A percentile compares a stretch with the other conserved stretches of the same genome.
Conservation (phyloP, 2,113 vertebrate genomes). For the Hippoglossus stenolepis region DNA sequence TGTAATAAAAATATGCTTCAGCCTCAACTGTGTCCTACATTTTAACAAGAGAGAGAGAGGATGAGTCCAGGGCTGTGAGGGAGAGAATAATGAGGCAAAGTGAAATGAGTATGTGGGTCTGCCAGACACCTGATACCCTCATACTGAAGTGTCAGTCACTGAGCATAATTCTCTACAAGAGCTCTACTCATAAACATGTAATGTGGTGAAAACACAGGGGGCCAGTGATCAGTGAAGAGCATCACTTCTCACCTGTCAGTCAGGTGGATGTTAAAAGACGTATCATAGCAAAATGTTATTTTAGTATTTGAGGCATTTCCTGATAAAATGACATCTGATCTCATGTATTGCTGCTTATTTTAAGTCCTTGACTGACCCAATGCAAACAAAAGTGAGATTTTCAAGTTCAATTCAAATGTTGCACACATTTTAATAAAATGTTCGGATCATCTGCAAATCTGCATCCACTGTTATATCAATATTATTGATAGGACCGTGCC, state of each 20-base stretch:
- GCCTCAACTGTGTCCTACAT: not conserved
- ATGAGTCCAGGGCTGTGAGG: not conserved
- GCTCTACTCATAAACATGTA: conserved; percentile 4
- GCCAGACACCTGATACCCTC: conserved; percentile 40
- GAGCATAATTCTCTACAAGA: conserved; percentile 13
- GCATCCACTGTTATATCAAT: too few relatives aligned
- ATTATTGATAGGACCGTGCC: too few relatives aligned
- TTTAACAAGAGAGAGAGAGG: not conserved
- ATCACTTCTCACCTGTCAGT: not conserved
- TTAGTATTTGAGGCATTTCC: too few relatives aligned
- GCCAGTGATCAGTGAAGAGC: not conserved
- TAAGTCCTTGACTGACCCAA: not conserved
- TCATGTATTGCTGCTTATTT: not conserved
- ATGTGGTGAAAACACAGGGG: conserved; percentile 1
- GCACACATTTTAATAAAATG: too few relatives aligned
- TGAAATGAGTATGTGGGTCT: conserved; percentile 20
- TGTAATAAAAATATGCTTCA: not conserved
- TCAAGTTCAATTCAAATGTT: too few relatives aligned
- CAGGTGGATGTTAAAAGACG: not conserved
- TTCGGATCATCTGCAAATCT: too few relatives aligned
- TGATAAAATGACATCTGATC: not conserved
- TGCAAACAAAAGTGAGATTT: not conserved
- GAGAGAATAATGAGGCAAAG: conserved; percentile 29
- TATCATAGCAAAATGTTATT: too few relatives aligned
- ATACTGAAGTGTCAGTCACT: not conserved